phyloP scores from a whole-genome alignment of 2,797 vertebrate species.

The Melanitta fusca region DNA sequence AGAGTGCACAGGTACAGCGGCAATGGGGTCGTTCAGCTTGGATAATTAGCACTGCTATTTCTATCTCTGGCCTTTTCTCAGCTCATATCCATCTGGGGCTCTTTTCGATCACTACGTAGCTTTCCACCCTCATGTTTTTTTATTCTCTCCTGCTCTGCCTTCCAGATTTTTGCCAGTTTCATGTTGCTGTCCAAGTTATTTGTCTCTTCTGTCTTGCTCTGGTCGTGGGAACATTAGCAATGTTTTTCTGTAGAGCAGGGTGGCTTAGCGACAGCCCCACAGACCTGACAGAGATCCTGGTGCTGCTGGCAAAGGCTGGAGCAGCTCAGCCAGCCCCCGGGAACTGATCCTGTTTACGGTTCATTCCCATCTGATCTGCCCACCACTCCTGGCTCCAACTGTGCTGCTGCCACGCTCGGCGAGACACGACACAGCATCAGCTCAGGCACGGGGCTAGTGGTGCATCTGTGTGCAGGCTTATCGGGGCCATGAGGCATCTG shows the following conservation, averaged over 20 bases:
- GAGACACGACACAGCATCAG: not conserved
- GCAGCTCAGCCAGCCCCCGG: not conserved
- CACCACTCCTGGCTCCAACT: not conserved
- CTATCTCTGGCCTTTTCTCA: not conserved
- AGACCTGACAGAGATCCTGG: conserved; percentile 32
- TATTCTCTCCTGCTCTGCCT: conserved; percentile 10
- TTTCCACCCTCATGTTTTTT: conserved; percentile 37
- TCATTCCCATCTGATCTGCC: conserved; percentile 32
- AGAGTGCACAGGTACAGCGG: conserved; percentile 36
- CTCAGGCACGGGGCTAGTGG: not conserved
- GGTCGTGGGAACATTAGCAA: conserved; percentile 34
- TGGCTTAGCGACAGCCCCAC: not conserved
- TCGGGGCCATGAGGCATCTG: rapidly evolving
- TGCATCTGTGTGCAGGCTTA: not conserved
- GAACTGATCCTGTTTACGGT: not conserved
- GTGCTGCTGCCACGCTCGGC: rapidly evolving
- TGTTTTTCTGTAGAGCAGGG: conserved; percentile 40
- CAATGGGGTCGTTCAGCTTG: not conserved
- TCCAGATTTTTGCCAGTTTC: conserved; percentile 65
- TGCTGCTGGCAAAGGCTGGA: conserved; percentile 32
- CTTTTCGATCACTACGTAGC: not conserved
- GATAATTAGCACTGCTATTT: conserved; percentile 43
- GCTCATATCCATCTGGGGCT: conserved; percentile 8
- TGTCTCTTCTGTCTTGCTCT: conserved; percentile 25
- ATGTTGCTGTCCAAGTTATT: conserved; percentile 24